These are phyloP conservation scores for Drepana falcataria DNA, from an alignment of 2,888 invertebrate genomes.

Conservation along the genomic window DNA sequence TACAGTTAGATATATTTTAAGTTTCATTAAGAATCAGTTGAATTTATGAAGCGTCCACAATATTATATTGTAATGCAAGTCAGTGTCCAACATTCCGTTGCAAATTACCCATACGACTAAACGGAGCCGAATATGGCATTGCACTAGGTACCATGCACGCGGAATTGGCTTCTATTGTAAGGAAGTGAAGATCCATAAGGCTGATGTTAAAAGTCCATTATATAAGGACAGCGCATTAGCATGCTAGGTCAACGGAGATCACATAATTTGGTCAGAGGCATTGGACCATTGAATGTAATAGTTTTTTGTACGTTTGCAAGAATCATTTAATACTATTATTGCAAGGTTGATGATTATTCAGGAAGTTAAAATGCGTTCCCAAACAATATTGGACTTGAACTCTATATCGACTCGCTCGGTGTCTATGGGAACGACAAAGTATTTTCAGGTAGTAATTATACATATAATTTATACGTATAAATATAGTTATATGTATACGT, in stretches of 20 bases:
- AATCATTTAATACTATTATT: background rate
- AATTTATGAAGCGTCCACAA: too few relatives aligned
- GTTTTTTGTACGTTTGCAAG: background rate
- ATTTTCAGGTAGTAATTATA: too few relatives aligned
- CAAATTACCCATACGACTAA: slow-evolving; percentile 4
- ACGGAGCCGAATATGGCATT: background rate
- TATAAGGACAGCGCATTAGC: slow-evolving; percentile 16
- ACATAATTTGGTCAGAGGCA: slow-evolving; percentile 7
- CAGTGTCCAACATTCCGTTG: slow-evolving; percentile 9
- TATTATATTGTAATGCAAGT: slow-evolving; percentile 5
- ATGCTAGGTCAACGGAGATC: slow-evolving; percentile 16
- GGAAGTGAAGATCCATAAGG: slow-evolving; percentile 28
- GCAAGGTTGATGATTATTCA: background rate
- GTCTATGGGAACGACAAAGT: too few relatives aligned
- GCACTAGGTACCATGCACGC: slow-evolving; percentile 12
- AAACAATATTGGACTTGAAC: too few relatives aligned
- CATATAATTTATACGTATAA: too few relatives aligned
- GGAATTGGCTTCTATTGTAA: slow-evolving; percentile 28
- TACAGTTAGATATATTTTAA: too few relatives aligned
- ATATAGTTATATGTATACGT: too few relatives aligned
- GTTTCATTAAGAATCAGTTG: too few relatives aligned
- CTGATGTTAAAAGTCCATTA: slow-evolving; percentile 20
- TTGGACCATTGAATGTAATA: background rate
- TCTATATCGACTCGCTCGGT: too few relatives aligned
- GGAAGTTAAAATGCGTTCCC: too few relatives aligned